Evolutionary conservation across 1,140 invertebrate genomes (phyloP).

Genomic region (Asobara japonica): DNA sequence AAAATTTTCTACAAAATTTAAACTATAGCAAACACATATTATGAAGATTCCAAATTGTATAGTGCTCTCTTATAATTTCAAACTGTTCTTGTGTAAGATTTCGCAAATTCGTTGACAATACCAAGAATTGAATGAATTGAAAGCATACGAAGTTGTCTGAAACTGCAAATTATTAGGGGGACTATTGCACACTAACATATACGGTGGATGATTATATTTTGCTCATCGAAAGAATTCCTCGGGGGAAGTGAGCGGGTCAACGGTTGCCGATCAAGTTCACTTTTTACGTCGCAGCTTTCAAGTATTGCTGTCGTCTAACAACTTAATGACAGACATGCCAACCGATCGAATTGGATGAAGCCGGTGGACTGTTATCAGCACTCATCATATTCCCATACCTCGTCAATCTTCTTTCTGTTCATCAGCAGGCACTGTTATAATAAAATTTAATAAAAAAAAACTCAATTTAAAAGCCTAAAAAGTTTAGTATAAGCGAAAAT

Average conservation of each 20-base stretch:
- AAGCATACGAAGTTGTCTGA: no score
- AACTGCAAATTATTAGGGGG: no score
- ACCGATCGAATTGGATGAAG: not conserved
- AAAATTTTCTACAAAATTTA: no score
- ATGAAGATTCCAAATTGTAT: no score
- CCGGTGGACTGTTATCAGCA: not conserved
- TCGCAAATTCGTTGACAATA: no score
- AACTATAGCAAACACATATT: no score
- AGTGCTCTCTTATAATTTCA: no score
- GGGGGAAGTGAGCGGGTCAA: slow-evolving; percentile 37
- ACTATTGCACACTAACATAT: no score
- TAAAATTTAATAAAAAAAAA: not conserved
- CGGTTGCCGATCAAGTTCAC: slow-evolving; percentile 56
- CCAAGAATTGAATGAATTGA: no score
- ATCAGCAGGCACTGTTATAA: slow-evolving; percentile 5
- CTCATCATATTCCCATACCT: not conserved
- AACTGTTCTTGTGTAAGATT: no score
- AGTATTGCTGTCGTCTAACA: slow-evolving; percentile 52
- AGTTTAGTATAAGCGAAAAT: no score
- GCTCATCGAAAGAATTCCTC: slow-evolving; percentile 27
- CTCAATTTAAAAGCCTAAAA: no score
- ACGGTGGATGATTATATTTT: slow-evolving; percentile 20
- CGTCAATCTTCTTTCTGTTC: not conserved
- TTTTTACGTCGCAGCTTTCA: slow-evolving; percentile 44
- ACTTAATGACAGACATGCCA: slow-evolving; percentile 63